Percentiles rank a stretch among this genome's conserved stretches.
These are phyloP conservation scores for Chlamydotis undulata DNA, from an alignment of 2,113 vertebrate species.

Conservation along the genomic window DNA sequence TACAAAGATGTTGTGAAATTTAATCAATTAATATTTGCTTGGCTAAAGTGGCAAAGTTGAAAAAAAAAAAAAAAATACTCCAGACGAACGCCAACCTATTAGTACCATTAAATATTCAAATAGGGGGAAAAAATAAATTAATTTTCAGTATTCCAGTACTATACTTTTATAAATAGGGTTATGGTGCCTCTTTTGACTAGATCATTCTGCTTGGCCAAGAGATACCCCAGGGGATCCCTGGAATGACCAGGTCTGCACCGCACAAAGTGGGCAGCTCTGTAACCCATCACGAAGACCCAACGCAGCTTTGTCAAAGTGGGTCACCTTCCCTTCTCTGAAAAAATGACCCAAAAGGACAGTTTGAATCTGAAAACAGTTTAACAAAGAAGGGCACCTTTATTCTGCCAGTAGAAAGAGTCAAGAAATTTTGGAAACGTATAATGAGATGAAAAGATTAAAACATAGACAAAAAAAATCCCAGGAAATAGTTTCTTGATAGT, in stretches of 20 bases:
- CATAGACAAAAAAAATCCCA: neutral
- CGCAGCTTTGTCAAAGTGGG: neutral
- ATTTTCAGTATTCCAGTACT: neutral
- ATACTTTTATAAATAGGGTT: neutral
- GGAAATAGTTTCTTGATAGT: neutral
- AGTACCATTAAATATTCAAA: neutral
- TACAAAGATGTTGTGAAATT: neutral
- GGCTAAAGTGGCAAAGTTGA: neutral
- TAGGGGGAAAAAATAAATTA: accelerated
- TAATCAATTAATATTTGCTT: neutral
- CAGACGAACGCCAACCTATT: accelerated
- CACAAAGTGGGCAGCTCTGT: neutral
- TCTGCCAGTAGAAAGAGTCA: neutral
- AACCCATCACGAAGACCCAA: neutral
- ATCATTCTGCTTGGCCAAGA: neutral
- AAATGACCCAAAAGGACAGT: neutral
- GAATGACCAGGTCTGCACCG: neutral
- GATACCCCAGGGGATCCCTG: neutral
- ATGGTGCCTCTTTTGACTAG: neutral
- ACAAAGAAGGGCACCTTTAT: neutral
- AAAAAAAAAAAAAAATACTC: neutral
- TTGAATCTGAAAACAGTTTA: neutral
- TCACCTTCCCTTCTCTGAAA: neutral
- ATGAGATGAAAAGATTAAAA: neutral
- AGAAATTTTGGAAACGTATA: neutral